These are phyloP conservation scores for Galerucella calmariensis DNA, from an alignment of 2,888 invertebrate genomes.

Conservation along the genomic window DNA sequence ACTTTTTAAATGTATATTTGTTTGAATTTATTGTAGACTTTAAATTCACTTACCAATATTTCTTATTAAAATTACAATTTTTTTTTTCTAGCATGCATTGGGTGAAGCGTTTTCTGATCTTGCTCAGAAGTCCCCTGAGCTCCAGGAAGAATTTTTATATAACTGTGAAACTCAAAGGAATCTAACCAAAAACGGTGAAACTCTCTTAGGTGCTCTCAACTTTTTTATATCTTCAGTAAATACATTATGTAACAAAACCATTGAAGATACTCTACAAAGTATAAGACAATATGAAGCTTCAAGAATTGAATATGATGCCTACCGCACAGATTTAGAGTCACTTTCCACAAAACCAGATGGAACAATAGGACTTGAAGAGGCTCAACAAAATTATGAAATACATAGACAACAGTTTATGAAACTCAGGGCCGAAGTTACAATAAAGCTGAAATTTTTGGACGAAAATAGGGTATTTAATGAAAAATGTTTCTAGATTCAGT, in stretches of 20 bases:
- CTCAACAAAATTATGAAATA: conserved; percentile 83
- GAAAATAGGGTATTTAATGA: conserved; percentile 86
- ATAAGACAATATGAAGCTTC: conserved; percentile 82
- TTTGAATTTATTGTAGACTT: neutral
- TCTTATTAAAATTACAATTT: conserved; percentile 5
- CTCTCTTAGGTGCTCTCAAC: conserved; percentile 90
- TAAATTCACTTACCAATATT: neutral
- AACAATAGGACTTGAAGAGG: conserved; percentile 77
- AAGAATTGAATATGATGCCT: conserved; percentile 96
- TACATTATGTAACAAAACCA: conserved; percentile 97
- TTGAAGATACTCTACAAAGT: conserved; percentile 91
- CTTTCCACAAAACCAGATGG: conserved; percentile 75
- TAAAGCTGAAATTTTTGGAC: conserved; percentile 96
- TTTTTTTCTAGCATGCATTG: conserved; percentile 76
- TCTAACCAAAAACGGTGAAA: conserved; percentile 92
- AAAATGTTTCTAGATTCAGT: neutral
- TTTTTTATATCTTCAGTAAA: conserved; percentile 96
- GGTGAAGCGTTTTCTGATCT: conserved; percentile 95
- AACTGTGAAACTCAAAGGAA: conserved; percentile 97
- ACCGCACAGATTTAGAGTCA: conserved; percentile 92
- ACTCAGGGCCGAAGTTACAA: conserved; percentile 90
- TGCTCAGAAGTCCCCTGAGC: conserved; percentile 94
- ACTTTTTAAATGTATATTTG: no score
- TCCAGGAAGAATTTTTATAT: conserved; percentile 93
- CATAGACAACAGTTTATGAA: conserved; percentile 94